Conservation (phyloP, 2,797 vertebrate species). For the Thamnophis elegans region DNA sequence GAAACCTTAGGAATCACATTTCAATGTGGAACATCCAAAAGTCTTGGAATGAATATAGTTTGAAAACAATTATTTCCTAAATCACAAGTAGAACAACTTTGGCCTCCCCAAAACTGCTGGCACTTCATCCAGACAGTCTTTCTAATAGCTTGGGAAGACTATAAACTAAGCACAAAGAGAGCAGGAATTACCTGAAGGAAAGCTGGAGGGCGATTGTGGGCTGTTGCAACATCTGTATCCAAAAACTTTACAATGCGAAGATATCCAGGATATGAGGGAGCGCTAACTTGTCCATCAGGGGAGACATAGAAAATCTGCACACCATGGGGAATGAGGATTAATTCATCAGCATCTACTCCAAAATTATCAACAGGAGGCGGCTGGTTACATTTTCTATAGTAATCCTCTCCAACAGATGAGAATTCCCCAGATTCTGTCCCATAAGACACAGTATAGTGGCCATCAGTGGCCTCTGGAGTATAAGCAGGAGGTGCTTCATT, state of each 20-base stretch:
- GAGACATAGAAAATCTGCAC: slow-evolving; percentile 97
- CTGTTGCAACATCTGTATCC: slow-evolving; percentile 71
- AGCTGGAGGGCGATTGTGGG: slow-evolving; percentile 82
- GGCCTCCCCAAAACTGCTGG: neutral
- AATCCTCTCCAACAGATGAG: slow-evolving; percentile 84
- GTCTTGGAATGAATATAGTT: neutral
- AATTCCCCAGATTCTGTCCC: slow-evolving; percentile 90
- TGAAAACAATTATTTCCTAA: neutral
- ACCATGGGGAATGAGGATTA: slow-evolving; percentile 88
- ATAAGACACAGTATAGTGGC: slow-evolving; percentile 89
- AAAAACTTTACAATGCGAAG: slow-evolving; percentile 93
- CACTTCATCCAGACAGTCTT: neutral
- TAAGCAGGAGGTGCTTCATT: slow-evolving; percentile 87
- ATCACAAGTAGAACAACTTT: neutral
- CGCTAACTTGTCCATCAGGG: slow-evolving; percentile 91
- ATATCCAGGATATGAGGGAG: slow-evolving; percentile 94
- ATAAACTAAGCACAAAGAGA: neutral
- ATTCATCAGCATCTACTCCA: slow-evolving; percentile 87
- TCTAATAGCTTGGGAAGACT: neutral
- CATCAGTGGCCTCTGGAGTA: slow-evolving; percentile 86
- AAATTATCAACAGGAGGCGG: slow-evolving; percentile 79
- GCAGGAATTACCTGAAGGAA: slow-evolving; percentile 88
- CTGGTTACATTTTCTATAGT: slow-evolving; percentile 78
- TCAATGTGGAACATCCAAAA: neutral
- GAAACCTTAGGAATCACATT: neutral